A percentile compares a stretch with the other conserved stretches of the same genome.
phyloP scores from a whole-genome alignment of 2,797 vertebrate species.

The Sebastes iracundus region DNA sequence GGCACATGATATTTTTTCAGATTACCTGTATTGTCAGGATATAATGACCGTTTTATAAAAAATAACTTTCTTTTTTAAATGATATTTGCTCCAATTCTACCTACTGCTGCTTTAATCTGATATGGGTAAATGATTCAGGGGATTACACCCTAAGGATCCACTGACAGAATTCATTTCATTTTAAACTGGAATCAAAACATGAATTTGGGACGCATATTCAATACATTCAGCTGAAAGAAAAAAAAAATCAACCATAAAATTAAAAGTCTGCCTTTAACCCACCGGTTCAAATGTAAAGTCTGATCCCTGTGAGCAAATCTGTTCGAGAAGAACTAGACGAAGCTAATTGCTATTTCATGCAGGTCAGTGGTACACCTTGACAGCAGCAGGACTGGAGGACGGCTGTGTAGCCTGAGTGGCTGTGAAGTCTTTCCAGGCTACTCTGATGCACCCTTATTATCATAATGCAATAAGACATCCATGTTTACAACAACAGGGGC shows the following conservation, averaged over 20 bases:
- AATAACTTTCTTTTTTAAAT: too few species aligned
- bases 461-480: slow-evolving; percentile 64
- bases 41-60: too few species aligned
- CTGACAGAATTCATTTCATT: slow-evolving; percentile 1
- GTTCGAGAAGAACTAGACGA: neutral
- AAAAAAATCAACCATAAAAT: neutral
- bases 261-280: neutral
- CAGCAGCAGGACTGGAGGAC: slow-evolving; percentile 22
- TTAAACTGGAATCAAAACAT: neutral
- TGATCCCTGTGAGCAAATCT: neutral
- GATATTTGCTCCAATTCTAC: too few species aligned
- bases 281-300: neutral
- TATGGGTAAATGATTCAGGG: neutral
- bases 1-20: too few species aligned
- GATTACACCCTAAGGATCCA: neutral
- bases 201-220: neutral
- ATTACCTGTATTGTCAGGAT: too few species aligned
- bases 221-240: neutral
- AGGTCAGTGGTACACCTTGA: slow-evolving; percentile 34
- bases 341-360: slow-evolving; percentile 27
- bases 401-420: slow-evolving; percentile 5
- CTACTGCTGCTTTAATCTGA: slow-evolving; percentile 3
- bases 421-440: slow-evolving; percentile 40
- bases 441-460: slow-evolving; percentile 53
- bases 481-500: slow-evolving; percentile 62